phyloP scores from a whole-genome alignment of 2,797 vertebrate genomes.

The Micropoecilia bifurca region DNA sequence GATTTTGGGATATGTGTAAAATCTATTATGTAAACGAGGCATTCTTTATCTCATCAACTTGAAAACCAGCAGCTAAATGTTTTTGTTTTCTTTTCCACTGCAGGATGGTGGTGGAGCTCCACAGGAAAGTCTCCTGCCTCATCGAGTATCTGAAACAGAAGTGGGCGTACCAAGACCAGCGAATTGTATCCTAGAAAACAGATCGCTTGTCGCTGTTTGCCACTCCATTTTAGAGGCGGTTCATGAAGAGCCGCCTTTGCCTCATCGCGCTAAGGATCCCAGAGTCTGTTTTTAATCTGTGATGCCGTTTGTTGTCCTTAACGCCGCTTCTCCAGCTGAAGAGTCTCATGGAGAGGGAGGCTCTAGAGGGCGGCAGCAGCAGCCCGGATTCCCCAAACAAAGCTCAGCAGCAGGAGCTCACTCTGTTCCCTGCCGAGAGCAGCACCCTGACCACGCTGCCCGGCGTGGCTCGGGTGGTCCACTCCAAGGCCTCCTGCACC shows the following conservation, averaged over 20 bases:
- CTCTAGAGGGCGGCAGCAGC: conserved; percentile 79
- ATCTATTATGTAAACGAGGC: neutral
- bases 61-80: neutral
- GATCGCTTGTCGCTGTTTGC: neutral
- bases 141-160: conserved; percentile 98
- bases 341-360: conserved; percentile 90
- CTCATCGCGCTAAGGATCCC: neutral
- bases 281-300: neutral
- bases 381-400: conserved; percentile 63
- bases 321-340: conserved; percentile 85
- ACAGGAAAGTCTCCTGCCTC: conserved; percentile 97
- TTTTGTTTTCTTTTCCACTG: conserved; percentile 1
- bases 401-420: conserved; percentile 86
- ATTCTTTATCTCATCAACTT: neutral
- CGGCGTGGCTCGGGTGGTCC: conserved; percentile 94
- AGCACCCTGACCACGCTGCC: conserved; percentile 89
- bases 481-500: conserved; percentile 97
- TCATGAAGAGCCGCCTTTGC: neutral
- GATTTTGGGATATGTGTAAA: neutral
- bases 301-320: conserved; percentile 52
- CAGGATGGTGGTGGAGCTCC: conserved; percentile 98
- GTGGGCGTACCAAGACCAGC: conserved; percentile 94
- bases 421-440: conserved; percentile 92
- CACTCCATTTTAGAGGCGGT: neutral
- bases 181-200: conserved; percentile 91